A percentile compares a stretch with the other conserved stretches of the same genome.
phyloP scores from a whole-genome alignment of 1,140 invertebrate species.

The Ceratina australensis region DNA sequence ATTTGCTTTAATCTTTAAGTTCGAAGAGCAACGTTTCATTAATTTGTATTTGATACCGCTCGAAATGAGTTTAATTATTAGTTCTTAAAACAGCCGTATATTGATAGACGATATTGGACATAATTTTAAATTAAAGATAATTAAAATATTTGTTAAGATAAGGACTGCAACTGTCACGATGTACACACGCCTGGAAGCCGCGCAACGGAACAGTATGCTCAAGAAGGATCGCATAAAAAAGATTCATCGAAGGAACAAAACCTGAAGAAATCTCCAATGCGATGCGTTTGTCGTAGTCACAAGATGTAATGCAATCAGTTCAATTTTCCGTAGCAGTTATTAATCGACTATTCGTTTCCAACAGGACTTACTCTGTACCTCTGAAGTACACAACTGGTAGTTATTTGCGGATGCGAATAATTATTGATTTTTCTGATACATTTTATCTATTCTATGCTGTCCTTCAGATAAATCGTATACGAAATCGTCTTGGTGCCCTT shows the following conservation, averaged over 20 bases:
- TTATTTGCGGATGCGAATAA: background rate
- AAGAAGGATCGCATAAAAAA: conserved; percentile 20
- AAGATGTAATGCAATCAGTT: conserved; percentile 53
- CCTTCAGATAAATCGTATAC: conserved; percentile 31
- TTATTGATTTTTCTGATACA: background rate
- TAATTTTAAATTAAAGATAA: no score
- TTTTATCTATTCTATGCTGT: no score
- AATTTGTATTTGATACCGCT: no score
- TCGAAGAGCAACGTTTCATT: no score
- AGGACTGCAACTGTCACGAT: conserved; percentile 37
- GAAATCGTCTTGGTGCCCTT: conserved; percentile 38
- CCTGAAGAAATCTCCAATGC: background rate
- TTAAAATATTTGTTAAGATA: conserved; percentile 21
- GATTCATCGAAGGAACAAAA: conserved; percentile 14
- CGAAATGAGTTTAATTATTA: no score
- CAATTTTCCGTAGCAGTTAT: background rate
- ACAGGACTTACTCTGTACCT: conserved; percentile 50
- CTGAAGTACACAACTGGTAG: conserved; percentile 51
- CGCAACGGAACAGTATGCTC: conserved; percentile 8
- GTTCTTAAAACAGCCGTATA: no score
- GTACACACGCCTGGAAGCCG: background rate
- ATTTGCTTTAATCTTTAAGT: no score
- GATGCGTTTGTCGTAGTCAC: conserved; percentile 54
- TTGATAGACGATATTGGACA: no score
- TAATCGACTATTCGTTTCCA: conserved; percentile 34